Percentiles rank a stretch among this genome's conserved stretches.
Evolutionary conservation across 1,140 invertebrate genomes (phyloP).

Genomic region (Tetraneura akinire): DNA sequence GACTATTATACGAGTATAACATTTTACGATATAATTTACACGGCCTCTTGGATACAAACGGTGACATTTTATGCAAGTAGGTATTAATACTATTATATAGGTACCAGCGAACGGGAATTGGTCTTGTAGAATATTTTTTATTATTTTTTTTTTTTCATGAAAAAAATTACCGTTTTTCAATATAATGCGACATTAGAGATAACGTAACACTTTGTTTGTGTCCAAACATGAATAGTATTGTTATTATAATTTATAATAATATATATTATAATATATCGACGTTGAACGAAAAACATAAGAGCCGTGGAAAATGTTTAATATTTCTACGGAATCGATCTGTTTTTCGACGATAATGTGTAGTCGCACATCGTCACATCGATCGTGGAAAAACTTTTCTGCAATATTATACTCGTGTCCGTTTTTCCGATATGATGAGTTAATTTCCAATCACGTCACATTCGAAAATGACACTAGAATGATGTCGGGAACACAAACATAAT

Average conservation of each 20-base stretch:
- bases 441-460: not conserved
- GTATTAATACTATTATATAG: no score
- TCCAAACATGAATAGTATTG: not conserved
- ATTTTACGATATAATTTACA: no score
- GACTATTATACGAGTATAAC: no score
- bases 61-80: no score
- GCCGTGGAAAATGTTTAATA: slow-evolving; percentile 31
- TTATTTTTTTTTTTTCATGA: no score
- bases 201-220: slow-evolving; percentile 14
- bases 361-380: not conserved
- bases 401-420: no score
- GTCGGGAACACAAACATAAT: no score
- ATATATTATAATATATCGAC: not conserved
- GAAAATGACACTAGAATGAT: not conserved
- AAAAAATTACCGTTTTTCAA: no score
- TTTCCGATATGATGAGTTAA: not conserved
- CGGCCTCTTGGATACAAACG: no score
- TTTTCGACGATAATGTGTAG: not conserved
- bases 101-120: no score
- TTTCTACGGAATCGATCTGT: not conserved
- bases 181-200: not conserved
- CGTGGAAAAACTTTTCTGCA: not conserved
- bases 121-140: no score
- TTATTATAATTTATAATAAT: not conserved
- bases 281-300: not conserved